These are phyloP conservation scores for Heliocidaris erythrogramma DNA, from an alignment of 35 echinoderm and acorn worm species.

Conservation along the genomic window DNA sequence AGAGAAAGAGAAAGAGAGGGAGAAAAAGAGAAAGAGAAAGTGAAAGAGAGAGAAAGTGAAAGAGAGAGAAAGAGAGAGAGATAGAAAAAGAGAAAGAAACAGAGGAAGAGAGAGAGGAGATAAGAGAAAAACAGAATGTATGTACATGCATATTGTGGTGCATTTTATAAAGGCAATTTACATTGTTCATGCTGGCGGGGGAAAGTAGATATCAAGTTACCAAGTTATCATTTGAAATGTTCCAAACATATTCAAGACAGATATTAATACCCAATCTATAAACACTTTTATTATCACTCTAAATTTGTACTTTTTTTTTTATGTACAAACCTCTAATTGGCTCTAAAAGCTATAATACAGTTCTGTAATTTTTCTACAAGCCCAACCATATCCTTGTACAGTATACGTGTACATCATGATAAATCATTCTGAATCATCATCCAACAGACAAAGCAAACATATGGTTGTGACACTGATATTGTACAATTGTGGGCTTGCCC, in stretches of 20 bases:
- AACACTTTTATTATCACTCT: too few relatives aligned
- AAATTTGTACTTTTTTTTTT: too few relatives aligned
- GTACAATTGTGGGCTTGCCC: background rate
- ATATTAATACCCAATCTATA: too few relatives aligned
- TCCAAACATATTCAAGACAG: too few relatives aligned
- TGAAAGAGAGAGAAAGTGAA: too few relatives aligned
- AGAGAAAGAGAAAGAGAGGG: background rate
- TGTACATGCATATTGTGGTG: too few relatives aligned
- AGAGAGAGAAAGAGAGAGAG: background rate
- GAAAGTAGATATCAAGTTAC: background rate
- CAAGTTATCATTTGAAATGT: too few relatives aligned
- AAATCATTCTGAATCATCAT: background rate
- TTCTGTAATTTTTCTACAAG: background rate
- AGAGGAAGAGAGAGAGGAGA: background rate
- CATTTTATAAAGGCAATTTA: too few relatives aligned
- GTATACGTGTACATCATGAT: background rate
- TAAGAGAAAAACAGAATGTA: background rate
- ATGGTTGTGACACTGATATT: background rate
- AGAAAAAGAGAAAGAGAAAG: background rate
- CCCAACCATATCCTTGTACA: background rate
- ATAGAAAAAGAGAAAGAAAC: background rate
- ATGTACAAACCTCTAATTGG: too few relatives aligned
- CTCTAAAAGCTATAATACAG: background rate
- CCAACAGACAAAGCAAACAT: background rate
- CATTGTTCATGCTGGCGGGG: background rate